Evolutionary conservation across 1,140 invertebrate species (phyloP).

Genomic region (Drosophila nigrodunni): DNA sequence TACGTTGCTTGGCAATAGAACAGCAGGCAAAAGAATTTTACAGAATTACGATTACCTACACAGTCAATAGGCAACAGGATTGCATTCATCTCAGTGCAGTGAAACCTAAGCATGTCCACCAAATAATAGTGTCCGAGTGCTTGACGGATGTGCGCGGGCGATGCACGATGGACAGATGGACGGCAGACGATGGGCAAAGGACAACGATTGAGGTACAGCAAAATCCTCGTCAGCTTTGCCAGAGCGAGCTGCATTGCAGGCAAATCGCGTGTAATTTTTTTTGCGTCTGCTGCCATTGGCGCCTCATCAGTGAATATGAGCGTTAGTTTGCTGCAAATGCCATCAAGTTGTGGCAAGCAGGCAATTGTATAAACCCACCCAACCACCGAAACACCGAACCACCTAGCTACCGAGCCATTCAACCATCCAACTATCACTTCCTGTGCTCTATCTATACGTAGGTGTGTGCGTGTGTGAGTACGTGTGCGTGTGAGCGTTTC

Average conservation of each 20-base stretch:
- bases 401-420: too few species aligned
- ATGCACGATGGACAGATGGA: background rate
- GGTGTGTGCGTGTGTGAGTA: conserved; percentile 43
- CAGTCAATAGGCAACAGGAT: conserved; percentile 32
- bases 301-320: conserved; percentile 57
- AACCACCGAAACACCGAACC: background rate
- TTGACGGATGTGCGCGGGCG: conserved; percentile 31
- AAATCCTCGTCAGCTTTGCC: conserved; percentile 22
- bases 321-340: conserved; percentile 45
- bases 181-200: background rate
- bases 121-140: conserved; percentile 36
- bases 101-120: conserved; percentile 11
- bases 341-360: conserved; percentile 65
- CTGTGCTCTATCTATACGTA: conserved; percentile 8
- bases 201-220: background rate
- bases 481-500: conserved; percentile 45
- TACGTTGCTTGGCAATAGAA: conserved; percentile 17
- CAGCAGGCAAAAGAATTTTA: conserved; percentile 30
- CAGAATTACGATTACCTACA: conserved; percentile 44
- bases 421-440: background rate
- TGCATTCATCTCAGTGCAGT: conserved; percentile 4
- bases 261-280: conserved; percentile 23
- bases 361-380: conserved; percentile 30
- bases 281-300: conserved; percentile 41
- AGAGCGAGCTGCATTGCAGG: conserved; percentile 36